A percentile compares a stretch with the other conserved stretches of the same genome.
Conservation (phyloP, 2,888 invertebrate genomes). For the Platycheirus rosarum region DNA sequence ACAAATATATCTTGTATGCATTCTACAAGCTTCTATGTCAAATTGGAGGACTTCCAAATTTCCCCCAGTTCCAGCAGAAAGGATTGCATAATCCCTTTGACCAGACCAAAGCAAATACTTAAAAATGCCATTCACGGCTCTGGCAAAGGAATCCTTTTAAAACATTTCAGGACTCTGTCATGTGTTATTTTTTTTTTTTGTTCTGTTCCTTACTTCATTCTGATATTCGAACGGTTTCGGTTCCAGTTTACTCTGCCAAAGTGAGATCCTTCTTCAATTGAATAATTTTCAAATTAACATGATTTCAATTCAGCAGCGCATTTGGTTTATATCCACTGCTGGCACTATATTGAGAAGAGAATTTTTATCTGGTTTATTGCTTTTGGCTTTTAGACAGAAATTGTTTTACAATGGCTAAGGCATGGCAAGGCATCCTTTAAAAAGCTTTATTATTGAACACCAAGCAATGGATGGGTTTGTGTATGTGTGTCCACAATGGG, state of each 20-base stretch:
- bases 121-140: slow-evolving; percentile 19
- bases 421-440: background rate
- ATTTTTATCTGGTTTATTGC: slow-evolving; percentile 1
- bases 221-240: background rate
- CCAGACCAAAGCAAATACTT: slow-evolving; percentile 38
- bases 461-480: background rate
- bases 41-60: slow-evolving; percentile 64
- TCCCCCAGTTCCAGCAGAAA: slow-evolving; percentile 12
- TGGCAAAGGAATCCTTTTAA: slow-evolving; percentile 40
- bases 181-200: slow-evolving; percentile 3
- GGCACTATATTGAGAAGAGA: background rate
- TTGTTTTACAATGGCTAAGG: background rate
- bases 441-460: slow-evolving; percentile 4
- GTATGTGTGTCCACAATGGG: background rate
- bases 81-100: slow-evolving; percentile 56
- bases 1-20: background rate
- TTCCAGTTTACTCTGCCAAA: slow-evolving; percentile 20
- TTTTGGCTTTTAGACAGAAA: slow-evolving; percentile 32
- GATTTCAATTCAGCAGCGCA: slow-evolving; percentile 32
- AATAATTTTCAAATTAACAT: slow-evolving; percentile 57
- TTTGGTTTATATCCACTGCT: background rate
- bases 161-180: slow-evolving; percentile 47
- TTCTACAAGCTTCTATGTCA: slow-evolving; percentile 1
- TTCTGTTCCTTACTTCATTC: background rate
- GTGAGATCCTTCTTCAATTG: slow-evolving; percentile 41